These are phyloP conservation scores for Ashinkailepas kermadecensis DNA, from an alignment of 2,888 invertebrate species.

Conservation along the genomic window DNA sequence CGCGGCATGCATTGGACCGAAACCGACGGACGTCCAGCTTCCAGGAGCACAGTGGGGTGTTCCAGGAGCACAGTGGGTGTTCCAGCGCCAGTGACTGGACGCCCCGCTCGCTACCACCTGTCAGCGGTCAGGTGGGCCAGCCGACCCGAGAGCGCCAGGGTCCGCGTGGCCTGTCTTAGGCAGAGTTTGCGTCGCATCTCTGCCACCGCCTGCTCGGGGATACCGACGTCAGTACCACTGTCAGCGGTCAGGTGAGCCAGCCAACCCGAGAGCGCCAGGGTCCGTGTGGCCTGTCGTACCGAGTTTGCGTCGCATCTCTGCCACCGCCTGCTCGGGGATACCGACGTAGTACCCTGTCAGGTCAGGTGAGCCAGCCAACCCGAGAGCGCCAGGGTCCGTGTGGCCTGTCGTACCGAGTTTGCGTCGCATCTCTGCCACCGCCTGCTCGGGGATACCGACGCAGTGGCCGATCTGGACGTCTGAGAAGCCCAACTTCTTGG, in stretches of 20 bases:
- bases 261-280: too few species aligned
- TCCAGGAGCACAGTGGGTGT: too few species aligned
- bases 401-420: constrained; percentile 46
- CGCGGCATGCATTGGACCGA: too few species aligned
- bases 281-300: constrained; percentile 36
- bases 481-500: constrained; percentile 92
- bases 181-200: constrained; percentile 61
- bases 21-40: too few species aligned
- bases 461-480: constrained; percentile 90
- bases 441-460: constrained; percentile 79
- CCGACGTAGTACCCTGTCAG: constrained; percentile 83
- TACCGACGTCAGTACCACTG: constrained; percentile 76
- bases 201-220: constrained; percentile 70
- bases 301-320: constrained; percentile 64
- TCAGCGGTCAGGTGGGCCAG: constrained; percentile 83
- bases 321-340: constrained; percentile 71
- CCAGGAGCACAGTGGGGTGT: too few species aligned
- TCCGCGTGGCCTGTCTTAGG: constrained; percentile 33
- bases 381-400: too few species aligned
- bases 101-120: too few species aligned
- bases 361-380: constrained; percentile 92
- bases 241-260: constrained; percentile 97
- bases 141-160: too few species aligned
- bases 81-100: too few species aligned
- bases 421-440: constrained; percentile 61